A percentile compares a stretch with the other conserved stretches of the same genome.
phyloP scores from a whole-genome alignment of 2,113 vertebrate species.

The Cromileptes altivelis region DNA sequence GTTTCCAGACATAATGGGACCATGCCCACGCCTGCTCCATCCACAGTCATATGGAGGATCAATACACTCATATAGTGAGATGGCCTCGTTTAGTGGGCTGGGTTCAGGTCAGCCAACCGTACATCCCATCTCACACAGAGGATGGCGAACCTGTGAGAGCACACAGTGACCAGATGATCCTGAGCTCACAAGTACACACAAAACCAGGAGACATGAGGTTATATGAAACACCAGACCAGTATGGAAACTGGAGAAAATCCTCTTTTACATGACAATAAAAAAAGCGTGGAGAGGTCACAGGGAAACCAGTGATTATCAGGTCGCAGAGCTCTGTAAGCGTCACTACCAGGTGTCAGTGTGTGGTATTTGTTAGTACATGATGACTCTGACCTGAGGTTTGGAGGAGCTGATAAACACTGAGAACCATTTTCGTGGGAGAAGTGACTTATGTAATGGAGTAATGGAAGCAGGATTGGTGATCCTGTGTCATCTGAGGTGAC shows the following conservation, averaged over 20 bases:
- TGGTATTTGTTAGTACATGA: background rate
- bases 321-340: background rate
- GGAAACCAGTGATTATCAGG: constrained; percentile 19
- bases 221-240: background rate
- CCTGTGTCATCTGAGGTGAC: constrained; percentile 7
- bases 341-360: constrained; percentile 14
- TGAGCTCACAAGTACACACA: constrained; percentile 22
- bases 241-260: constrained; percentile 24
- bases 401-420: background rate
- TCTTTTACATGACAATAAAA: constrained; percentile 38
- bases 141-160: constrained; percentile 35
- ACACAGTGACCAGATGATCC: constrained; percentile 40
- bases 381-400: constrained; percentile 11
- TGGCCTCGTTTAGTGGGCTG: constrained; percentile 1
- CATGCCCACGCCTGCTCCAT: constrained; percentile 27
- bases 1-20: constrained; percentile 43
- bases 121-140: constrained; percentile 33
- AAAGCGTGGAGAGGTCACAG: background rate
- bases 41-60: constrained; percentile 46
- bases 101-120: constrained; percentile 43
- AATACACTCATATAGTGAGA: constrained; percentile 42
- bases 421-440: background rate
- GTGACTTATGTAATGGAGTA: constrained; percentile 23
- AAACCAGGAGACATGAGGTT: constrained; percentile 20
- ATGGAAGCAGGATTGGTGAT: background rate